Evolutionary conservation across 1,140 invertebrate genomes (phyloP).

Genomic region (Drosophila quadrilineata): DNA sequence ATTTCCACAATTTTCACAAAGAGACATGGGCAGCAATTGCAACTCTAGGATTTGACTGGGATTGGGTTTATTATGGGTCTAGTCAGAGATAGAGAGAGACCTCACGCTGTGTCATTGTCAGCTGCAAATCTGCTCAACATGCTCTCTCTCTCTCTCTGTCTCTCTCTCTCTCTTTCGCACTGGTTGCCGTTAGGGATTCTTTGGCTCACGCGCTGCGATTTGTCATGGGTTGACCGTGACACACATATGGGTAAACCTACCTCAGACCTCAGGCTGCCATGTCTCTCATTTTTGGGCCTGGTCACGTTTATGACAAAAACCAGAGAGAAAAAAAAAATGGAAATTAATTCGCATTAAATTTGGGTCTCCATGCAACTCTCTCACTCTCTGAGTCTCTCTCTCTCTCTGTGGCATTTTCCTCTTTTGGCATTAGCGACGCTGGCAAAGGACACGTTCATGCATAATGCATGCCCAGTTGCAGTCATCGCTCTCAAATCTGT

Average conservation of each 20-base stretch:
- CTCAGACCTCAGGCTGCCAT: too few relatives aligned
- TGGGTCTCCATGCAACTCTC: conserved; percentile 21
- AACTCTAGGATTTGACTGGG: too few relatives aligned
- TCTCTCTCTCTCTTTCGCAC: not conserved
- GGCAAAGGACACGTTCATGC: conserved; percentile 66
- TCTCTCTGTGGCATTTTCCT: not conserved
- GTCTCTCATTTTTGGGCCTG: conserved; percentile 27
- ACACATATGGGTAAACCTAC: too few relatives aligned
- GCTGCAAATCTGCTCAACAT: too few relatives aligned
- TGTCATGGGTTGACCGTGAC: conserved; percentile 71
- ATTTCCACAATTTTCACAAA: not conserved
- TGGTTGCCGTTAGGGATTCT: conserved; percentile 33
- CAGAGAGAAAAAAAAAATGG: too few relatives aligned
- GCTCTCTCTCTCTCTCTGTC: conserved; percentile 31
- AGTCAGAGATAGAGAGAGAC: conserved; percentile 2
- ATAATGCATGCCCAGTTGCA: conserved; percentile 15
- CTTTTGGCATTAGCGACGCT: conserved; percentile 60
- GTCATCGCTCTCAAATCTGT: too few relatives aligned
- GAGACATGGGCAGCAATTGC: too few relatives aligned
- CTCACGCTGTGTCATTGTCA: conserved; percentile 64
- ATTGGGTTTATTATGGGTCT: too few relatives aligned
- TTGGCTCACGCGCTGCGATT: conserved; percentile 68
- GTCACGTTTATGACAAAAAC: conserved; percentile 33
- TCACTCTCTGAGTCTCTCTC: conserved; percentile 2
- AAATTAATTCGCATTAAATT: conserved; percentile 73